Evolutionary conservation across 2,888 invertebrate species (phyloP).

Genomic region (Teleogryllus oceanicus): DNA sequence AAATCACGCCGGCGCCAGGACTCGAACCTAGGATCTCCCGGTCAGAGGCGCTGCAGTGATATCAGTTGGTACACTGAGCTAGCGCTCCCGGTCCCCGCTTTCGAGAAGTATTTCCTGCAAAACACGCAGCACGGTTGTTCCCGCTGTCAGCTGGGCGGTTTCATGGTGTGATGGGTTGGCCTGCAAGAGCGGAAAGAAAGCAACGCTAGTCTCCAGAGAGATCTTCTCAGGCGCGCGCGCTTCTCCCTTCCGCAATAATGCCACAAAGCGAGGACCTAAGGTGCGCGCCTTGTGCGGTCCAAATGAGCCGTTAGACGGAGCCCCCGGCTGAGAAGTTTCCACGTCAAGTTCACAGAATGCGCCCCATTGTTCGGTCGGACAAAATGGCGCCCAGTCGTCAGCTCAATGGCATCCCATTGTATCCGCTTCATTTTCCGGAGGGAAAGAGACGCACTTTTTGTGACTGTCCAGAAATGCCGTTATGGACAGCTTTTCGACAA

Average conservation of each 20-base stretch:
- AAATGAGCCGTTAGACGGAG: not conserved
- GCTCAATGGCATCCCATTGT: not conserved
- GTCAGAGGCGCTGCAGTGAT: too few species aligned
- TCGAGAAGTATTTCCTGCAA: too few species aligned
- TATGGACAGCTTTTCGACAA: not conserved
- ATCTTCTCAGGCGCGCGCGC: too few species aligned
- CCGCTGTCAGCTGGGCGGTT: too few species aligned
- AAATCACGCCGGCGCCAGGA: too few species aligned
- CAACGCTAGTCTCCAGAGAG: too few species aligned
- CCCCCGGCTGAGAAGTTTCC: not conserved
- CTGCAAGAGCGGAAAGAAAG: too few species aligned
- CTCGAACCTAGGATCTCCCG: too few species aligned
- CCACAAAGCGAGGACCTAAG: not conserved
- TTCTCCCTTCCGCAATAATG: not conserved
- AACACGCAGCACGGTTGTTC: too few species aligned
- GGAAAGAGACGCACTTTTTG: not conserved
- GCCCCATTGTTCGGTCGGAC: not conserved
- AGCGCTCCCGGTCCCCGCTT: too few species aligned
- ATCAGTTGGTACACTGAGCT: too few species aligned
- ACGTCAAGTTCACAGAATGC: conserved; percentile 9
- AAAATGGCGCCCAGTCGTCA: not conserved
- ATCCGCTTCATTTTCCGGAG: conserved; percentile 3
- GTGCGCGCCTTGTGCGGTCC: not conserved
- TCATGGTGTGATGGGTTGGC: too few species aligned
- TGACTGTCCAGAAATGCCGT: not conserved